Evolutionary conservation across 2,797 vertebrate species (phyloP), one percentile per base, ranked within the genome.

Genomic region (Sebastolobus altivelis): DNA sequence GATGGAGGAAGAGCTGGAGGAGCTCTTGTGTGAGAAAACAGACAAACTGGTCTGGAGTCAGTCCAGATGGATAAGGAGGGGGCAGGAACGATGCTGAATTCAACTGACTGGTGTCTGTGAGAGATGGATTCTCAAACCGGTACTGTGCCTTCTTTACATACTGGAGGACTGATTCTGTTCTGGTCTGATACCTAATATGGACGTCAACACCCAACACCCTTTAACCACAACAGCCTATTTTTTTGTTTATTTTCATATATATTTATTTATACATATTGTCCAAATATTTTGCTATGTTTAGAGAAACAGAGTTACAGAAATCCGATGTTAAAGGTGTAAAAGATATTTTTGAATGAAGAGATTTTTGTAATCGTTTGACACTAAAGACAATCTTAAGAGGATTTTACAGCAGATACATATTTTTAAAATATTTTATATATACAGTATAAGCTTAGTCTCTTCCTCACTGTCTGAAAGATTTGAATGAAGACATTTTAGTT

Each of bases 11-110:
- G 63, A 67, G 82, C 67, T 68, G 78, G 59, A 67, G 74, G 75
- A 80, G 70, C 74, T 65, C 20, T 54, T 71, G 61, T 78, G 75
- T 63, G 75, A 75, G 61, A 58, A 80, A 74, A 83, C 77, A 66
- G 69, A 86, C 81, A 78, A 81, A 78, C 71, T 72, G 83, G 25
- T 77, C 71, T 83, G 84, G 84, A 87, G 74, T 74, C 71, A 18
- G 81, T 78, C 84, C 80, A 78, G 70, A 37, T 0, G 6, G 65
- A 8, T 16, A 1, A 52, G 65, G 52, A 59, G 16, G n/a, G 11
- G 20, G 46, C 16, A 27, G 20, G 13, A 38, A 3, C 1, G 6
- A 6, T 25, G 40, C 16, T 61, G 14, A 37, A n/a, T 8, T 13
- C 12, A 35, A 10, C 54, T 56, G 54, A 56, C n/a, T 54, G 5